Percentiles rank a stretch among this genome's conserved stretches.
Conservation (phyloP, 2,888 invertebrate genomes). For the Abrostola tripartita region DNA sequence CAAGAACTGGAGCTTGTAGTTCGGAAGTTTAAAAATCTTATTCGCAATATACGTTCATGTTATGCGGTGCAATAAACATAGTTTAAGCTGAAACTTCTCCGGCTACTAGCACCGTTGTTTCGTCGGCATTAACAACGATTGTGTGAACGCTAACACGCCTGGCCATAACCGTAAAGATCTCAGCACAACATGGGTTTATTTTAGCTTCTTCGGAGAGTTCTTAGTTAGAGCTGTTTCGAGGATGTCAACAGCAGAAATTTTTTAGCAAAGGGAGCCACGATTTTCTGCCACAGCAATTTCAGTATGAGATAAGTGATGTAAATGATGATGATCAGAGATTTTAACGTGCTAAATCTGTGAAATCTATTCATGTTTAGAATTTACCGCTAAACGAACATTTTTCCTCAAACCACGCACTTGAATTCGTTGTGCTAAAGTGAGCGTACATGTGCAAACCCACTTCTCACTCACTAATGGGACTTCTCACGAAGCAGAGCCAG, state of each 20-base stretch:
- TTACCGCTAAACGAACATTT: too few species aligned
- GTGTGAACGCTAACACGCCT: constrained; percentile 42
- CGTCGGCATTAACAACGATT: constrained; percentile 53
- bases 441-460: too few species aligned
- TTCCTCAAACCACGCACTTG: too few species aligned
- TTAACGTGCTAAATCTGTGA: too few species aligned
- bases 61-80: constrained; percentile 49
- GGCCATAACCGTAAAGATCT: constrained; percentile 60
- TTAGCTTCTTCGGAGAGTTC: constrained; percentile 33
- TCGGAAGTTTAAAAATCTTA: constrained; percentile 51
- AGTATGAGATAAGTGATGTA: too few species aligned
- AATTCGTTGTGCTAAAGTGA: too few species aligned
- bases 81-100: constrained; percentile 49
- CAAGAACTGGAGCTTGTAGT: constrained; percentile 14
- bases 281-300: too few species aligned
- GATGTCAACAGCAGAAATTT: background rate
- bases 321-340: too few species aligned
- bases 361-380: too few species aligned
- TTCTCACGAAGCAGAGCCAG: too few species aligned
- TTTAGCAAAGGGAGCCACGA: too few species aligned
- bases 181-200: constrained; percentile 40
- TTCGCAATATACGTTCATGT: constrained; percentile 44
- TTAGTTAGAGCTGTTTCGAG: constrained; percentile 23
- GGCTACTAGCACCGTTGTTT: constrained; percentile 37
- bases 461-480: too few species aligned